Evolutionary conservation across 2,888 invertebrate genomes (phyloP).

Genomic region (Drosophila leonis): DNA sequence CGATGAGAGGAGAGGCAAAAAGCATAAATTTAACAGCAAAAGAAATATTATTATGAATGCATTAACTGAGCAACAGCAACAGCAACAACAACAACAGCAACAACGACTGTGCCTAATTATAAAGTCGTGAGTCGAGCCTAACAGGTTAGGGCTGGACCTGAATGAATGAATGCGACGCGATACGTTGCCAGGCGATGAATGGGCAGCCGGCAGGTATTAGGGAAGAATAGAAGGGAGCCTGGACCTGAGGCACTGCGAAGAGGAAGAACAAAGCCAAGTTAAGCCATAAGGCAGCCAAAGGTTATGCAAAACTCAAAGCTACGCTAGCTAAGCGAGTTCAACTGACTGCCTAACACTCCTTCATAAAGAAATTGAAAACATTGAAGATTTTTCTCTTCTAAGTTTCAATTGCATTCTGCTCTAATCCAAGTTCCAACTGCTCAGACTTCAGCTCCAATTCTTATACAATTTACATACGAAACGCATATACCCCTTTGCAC

Average conservation of each 20-base stretch:
- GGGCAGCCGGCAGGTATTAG: constrained; percentile 37
- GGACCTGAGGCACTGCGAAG: constrained; percentile 3
- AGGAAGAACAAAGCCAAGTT: constrained; percentile 14
- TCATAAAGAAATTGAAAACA: too few species aligned
- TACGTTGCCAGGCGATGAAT: constrained; percentile 46
- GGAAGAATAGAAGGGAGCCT: constrained; percentile 1
- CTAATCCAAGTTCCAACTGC: background rate
- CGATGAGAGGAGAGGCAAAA: constrained; percentile 53
- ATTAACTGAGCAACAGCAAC: constrained; percentile 73
- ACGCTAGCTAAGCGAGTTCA: background rate
- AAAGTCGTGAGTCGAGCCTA: constrained; percentile 76
- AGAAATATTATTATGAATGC: constrained; percentile 84
- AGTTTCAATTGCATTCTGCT: background rate
- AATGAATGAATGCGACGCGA: constrained; percentile 60
- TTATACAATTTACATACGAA: too few species aligned
- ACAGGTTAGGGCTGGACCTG: constrained; percentile 72
- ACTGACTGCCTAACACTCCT: background rate
- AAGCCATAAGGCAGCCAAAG: constrained; percentile 43
- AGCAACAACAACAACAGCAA: constrained; percentile 32
- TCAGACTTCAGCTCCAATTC: background rate
- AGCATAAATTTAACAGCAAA: constrained; percentile 81
- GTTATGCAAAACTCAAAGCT: constrained; percentile 74
- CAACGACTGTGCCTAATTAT: constrained; percentile 79
- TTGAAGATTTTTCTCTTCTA: too few species aligned
- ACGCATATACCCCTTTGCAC: background rate